Evolutionary conservation across 2,888 invertebrate genomes (phyloP), one percentile per base, ranked within the genome.

Genomic region (Muschampia plurimacula): DNA sequence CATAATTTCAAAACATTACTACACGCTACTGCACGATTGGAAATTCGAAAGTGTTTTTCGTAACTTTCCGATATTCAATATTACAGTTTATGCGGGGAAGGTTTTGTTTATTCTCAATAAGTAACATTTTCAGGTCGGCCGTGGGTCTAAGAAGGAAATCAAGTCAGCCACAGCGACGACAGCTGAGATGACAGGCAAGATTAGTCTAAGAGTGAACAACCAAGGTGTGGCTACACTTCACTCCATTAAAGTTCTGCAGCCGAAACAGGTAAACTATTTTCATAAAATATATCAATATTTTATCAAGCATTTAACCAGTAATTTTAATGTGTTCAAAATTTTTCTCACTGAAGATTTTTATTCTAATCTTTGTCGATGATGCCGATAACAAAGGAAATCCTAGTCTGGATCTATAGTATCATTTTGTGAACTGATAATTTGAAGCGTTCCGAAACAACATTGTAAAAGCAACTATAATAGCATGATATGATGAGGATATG

Each of bases 81-180:
- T 8, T 41, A 10, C 41, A 41, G 41, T 41, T 41, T 10, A 57
- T 2, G 57, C 15, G 49, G 3, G 4, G 49, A 3, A 49, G 6
- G 49, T 49, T n/a, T 13, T 49, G 28, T 28, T 4, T 22, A 57
- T 57, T 28, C 12, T 22, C 28, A 22, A 28, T 32, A 32, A 59
- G 13, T 49, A 13, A n/a, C 12, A 49, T 65, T 81, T 88, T 44
- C 81, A 96, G 95, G 96, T 97, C 80, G 97, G 97, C 60, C 96
- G 96, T 75, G 97, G 97, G 57, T 96, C 96, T 52, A 97, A 97
- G 82, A 96, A 97, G 81, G 97, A 97, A 89, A 90, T 98, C 74
- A 96, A 97, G 86, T 97, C 97, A 79, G 98, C 98, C 1, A 98
- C 97, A 0, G 98, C 98, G 0, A 97, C 97, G 3, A 98, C 98